phyloP scores from a whole-genome alignment of 1,140 invertebrate species.

The Alviniconcha marisindica region DNA sequence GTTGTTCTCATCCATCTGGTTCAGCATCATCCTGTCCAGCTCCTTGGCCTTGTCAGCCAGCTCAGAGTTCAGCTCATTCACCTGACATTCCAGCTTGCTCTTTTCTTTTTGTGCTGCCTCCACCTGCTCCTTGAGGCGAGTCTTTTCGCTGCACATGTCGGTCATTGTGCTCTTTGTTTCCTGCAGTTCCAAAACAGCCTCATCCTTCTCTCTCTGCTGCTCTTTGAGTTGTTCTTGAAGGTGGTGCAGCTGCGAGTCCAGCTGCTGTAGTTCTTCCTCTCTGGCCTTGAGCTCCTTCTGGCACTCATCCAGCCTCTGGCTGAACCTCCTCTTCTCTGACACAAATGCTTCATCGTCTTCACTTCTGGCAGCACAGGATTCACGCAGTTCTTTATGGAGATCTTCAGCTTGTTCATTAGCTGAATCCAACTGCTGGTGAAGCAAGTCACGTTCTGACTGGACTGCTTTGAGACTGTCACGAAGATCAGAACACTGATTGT shows the following conservation, averaged over 20 bases:
- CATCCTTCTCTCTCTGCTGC: not conserved
- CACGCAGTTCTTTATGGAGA: conserved; percentile 23
- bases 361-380: not conserved
- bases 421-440: conserved; percentile 19
- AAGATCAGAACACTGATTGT: not conserved
- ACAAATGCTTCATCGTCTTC: conserved; percentile 27
- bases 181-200: not conserved
- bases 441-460: not conserved
- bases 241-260: not conserved
- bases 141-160: not conserved
- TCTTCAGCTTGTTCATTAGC: conserved; percentile 28
- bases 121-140: not conserved
- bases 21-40: not conserved
- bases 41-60: not conserved
- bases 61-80: not conserved
- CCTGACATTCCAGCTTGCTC: not conserved
- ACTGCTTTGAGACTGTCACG: conserved; percentile 13
- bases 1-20: conserved; percentile 15
- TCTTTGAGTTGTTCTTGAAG: conserved; percentile 18
- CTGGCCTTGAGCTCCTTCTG: conserved; percentile 9
- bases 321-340: conserved; percentile 5
- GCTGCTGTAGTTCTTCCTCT: conserved; percentile 10
- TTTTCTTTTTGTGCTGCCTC: not conserved
- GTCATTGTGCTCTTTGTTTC: not conserved
- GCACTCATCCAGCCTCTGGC: conserved; percentile 10